A percentile compares a stretch with the other conserved stretches of the same genome.
These are phyloP conservation scores for Plagodis dolabraria DNA, from an alignment of 2,888 invertebrate species.

Conservation along the genomic window DNA sequence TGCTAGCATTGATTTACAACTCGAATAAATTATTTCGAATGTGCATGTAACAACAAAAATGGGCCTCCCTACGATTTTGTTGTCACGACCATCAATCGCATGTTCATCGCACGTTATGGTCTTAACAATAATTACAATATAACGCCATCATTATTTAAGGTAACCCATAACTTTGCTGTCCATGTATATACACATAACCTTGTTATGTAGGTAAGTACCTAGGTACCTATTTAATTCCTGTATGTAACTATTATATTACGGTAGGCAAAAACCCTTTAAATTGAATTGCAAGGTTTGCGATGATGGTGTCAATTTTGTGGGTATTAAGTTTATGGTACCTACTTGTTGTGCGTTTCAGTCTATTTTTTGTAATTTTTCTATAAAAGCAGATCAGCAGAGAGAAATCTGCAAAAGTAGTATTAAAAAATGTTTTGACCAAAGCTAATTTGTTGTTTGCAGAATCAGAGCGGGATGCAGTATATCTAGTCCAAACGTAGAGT, in stretches of 20 bases:
- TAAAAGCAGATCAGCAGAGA: no score
- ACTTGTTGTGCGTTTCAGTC: no score
- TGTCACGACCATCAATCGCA: conserved; percentile 41
- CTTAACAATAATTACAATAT: conserved; percentile 33
- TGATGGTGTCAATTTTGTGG: conserved; percentile 5
- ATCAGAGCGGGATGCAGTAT: conserved; percentile 76
- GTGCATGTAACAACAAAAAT: neutral
- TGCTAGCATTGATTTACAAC: neutral
- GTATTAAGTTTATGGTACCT: no score
- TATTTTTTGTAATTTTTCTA: neutral
- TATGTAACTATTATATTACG: conserved; percentile 31
- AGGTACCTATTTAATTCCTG: conserved; percentile 22
- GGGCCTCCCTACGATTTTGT: conserved; percentile 8
- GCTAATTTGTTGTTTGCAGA: conserved; percentile 53
- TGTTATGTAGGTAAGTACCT: conserved; percentile 2
- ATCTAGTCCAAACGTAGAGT: conserved; percentile 76
- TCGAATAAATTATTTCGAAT: neutral
- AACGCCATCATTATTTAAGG: conserved; percentile 32
- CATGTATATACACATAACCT: conserved; percentile 9
- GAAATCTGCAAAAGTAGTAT: neutral
- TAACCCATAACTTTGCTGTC: conserved; percentile 26
- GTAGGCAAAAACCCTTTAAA: conserved; percentile 18
- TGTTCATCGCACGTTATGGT: conserved; percentile 58
- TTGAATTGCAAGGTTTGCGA: conserved; percentile 2
- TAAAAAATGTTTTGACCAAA: neutral